Conservation (phyloP, 2,888 invertebrate genomes). For the Bruchidius siliquastri region DNA sequence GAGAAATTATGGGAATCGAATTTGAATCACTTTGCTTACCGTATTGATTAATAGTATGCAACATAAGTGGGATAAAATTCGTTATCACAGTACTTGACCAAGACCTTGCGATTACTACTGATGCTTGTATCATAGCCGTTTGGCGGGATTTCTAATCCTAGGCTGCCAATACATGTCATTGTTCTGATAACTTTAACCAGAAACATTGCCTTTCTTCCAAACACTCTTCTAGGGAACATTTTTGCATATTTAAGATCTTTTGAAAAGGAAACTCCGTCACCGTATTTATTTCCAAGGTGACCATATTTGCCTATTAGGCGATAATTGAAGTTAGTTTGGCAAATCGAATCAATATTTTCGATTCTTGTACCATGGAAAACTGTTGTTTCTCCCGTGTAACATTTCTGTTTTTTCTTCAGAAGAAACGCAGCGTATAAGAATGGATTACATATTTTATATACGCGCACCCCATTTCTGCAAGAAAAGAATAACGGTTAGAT, state of each 20-base stretch:
- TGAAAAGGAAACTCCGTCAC: conserved; percentile 12
- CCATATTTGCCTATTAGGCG: conserved; percentile 8
- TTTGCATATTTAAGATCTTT: conserved; percentile 6
- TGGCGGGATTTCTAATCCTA: conserved; percentile 8
- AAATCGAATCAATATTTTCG: conserved; percentile 8
- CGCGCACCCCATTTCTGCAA: neutral
- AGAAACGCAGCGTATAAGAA: neutral
- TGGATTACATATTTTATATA: neutral
- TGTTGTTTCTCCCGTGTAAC: neutral
- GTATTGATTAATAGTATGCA: conserved; percentile 13
- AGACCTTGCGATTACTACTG: conserved; percentile 7
- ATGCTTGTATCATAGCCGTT: conserved; percentile 8
- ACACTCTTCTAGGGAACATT: conserved; percentile 5
- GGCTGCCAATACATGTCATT: conserved; percentile 4
- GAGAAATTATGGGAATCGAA: no score
- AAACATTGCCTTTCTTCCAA: conserved; percentile 7
- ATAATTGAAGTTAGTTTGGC: conserved; percentile 11
- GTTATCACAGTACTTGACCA: conserved; percentile 16
- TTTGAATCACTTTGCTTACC: no score
- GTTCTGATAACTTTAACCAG: conserved; percentile 7
- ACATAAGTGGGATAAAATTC: conserved; percentile 17
- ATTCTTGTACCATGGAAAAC: conserved; percentile 14
- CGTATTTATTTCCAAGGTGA: conserved; percentile 8
- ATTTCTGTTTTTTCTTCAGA: neutral
- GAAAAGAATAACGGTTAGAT: neutral